A percentile compares a stretch with the other conserved stretches of the same genome.
These are phyloP conservation scores for Ptilonorhynchus violaceus DNA, from an alignment of 2,113 vertebrate genomes.

Conservation along the genomic window DNA sequence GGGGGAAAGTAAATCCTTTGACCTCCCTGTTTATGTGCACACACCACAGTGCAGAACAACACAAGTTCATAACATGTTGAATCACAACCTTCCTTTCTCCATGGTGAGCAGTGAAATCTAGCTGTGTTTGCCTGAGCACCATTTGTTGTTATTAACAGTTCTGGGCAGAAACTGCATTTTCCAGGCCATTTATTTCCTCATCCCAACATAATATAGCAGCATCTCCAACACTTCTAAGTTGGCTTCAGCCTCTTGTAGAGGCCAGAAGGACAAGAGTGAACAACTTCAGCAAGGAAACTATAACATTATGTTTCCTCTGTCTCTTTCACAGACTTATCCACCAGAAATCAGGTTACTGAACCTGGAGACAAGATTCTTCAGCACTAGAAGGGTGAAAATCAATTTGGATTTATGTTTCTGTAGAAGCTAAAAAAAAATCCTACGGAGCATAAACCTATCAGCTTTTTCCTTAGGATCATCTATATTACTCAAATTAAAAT, in stretches of 20 bases:
- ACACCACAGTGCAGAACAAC: background rate
- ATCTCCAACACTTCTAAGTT: background rate
- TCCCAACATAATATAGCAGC: background rate
- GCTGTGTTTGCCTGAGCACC: background rate
- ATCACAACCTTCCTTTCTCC: background rate
- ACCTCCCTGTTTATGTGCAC: background rate
- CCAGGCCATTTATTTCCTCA: background rate
- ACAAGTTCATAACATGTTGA: background rate
- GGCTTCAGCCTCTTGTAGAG: background rate
- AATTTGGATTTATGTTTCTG: background rate
- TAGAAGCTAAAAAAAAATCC: background rate
- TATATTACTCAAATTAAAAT: background rate
- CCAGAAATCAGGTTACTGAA: background rate
- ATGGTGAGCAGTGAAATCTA: background rate
- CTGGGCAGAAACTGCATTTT: background rate
- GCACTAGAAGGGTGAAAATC: background rate
- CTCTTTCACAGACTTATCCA: background rate
- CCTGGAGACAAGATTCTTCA: background rate
- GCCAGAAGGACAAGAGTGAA: background rate
- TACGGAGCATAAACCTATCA: background rate
- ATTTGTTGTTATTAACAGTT: background rate
- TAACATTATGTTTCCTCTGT: background rate
- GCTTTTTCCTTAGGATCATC: background rate
- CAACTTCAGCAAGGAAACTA: background rate
- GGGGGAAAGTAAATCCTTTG: background rate